phyloP scores from a whole-genome alignment of 1,140 invertebrate genomes.

The Meloidogyne floridensis region DNA sequence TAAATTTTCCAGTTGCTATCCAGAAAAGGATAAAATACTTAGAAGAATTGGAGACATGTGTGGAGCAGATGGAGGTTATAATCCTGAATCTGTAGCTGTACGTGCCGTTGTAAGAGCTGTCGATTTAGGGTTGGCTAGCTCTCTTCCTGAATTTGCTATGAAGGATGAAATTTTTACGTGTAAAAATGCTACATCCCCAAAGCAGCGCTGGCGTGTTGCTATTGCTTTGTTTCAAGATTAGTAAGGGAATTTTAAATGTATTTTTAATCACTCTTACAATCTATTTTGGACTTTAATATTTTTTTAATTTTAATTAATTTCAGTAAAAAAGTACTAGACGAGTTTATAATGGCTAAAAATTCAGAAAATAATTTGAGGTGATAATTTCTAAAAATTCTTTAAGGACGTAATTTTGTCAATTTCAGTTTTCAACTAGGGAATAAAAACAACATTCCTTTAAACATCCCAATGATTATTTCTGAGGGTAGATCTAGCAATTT shows the following conservation, averaged over 20 bases:
- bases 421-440: no score
- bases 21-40: not conserved
- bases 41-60: constrained; percentile 9
- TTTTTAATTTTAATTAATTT: no score
- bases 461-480: no score
- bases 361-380: no score
- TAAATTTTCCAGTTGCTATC: not conserved
- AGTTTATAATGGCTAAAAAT: no score
- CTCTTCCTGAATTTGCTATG: constrained; percentile 10
- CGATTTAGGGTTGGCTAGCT: not conserved
- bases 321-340: no score
- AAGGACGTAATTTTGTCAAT: no score
- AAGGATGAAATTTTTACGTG: not conserved
- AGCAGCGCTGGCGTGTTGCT: not conserved
- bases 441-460: no score
- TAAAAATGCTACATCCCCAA: not conserved
- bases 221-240: constrained; percentile 17
- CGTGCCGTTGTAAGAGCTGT: not conserved
- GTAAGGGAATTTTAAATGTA: not conserved
- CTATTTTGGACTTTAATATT: no score
- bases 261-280: no score
- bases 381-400: no score
- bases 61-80: not conserved
- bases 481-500: no score
- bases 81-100: constrained; percentile 13